Percentiles rank a stretch among this genome's conserved stretches.
Evolutionary conservation across 2,113 vertebrate genomes (phyloP).

Genomic region (Okapia johnstoni): DNA sequence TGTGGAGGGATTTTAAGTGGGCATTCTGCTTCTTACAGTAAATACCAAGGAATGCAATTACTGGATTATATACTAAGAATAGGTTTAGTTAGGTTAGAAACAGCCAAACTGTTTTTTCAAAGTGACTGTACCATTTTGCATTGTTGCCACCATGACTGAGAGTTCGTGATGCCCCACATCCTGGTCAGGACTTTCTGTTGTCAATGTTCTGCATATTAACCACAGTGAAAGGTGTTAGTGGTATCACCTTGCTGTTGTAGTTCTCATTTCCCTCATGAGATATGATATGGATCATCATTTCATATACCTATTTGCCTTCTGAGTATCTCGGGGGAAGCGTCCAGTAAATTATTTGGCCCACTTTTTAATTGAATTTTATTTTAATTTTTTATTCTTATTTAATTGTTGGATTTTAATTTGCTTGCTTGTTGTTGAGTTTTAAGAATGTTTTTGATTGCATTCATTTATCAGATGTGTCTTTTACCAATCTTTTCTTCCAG

Average conservation of each 20-base stretch:
- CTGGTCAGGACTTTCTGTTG: background rate
- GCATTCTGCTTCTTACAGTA: background rate
- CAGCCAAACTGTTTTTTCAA: background rate
- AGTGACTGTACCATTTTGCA: background rate
- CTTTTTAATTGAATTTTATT: background rate
- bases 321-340: background rate
- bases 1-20: background rate
- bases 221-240: background rate
- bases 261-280: background rate
- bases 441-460: background rate
- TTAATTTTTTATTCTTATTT: background rate
- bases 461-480: background rate
- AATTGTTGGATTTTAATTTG: background rate
- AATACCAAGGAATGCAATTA: background rate
- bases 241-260: fast-evolving
- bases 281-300: background rate
- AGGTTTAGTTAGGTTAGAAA: background rate
- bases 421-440: background rate
- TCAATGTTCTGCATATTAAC: background rate
- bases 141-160: background rate
- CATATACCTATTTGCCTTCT: background rate
- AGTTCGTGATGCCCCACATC: background rate
- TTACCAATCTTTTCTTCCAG: background rate
- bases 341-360: background rate
- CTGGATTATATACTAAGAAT: background rate